Evolutionary conservation across 2,113 vertebrate genomes (phyloP).

Genomic region (Pitta sordida): DNA sequence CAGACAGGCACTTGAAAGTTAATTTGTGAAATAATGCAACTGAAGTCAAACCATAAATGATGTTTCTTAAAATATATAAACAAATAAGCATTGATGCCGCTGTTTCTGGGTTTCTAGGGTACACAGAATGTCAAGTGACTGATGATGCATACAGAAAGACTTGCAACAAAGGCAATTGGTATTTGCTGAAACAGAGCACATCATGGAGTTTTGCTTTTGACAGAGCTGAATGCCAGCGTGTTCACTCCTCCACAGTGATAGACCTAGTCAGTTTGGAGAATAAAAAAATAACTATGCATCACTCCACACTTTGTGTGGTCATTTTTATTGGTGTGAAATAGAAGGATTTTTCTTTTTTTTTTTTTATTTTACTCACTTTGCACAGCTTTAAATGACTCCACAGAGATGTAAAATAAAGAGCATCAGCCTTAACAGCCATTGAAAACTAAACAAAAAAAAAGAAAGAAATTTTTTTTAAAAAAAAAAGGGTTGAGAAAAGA

Average conservation of each 20-base stretch:
- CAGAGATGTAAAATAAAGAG: not conserved
- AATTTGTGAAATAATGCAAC: not conserved
- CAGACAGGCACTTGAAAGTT: not conserved
- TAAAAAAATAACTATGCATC: not conserved
- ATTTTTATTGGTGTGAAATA: not conserved
- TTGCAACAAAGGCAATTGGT: slow-evolving; percentile 16
- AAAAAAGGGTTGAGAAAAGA: not conserved
- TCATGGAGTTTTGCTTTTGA: not conserved
- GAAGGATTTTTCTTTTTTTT: not conserved
- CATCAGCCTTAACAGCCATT: not conserved
- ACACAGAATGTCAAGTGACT: not conserved
- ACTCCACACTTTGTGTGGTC: fast-evolving
- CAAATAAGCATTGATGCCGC: slow-evolving; percentile 3
- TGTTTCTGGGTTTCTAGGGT: slow-evolving; percentile 15
- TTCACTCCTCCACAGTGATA: not conserved
- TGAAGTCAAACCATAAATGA: not conserved
- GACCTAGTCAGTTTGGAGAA: not conserved
- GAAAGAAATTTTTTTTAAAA: not conserved
- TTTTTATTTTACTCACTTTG: not conserved
- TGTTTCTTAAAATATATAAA: slow-evolving; percentile 20
- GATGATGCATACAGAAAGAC: slow-evolving; percentile 32
- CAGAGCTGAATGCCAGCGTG: not conserved
- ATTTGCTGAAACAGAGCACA: slow-evolving; percentile 26
- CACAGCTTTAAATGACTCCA: not conserved
- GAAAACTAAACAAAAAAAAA: not conserved